Base-by-base conservation (phyloP, 2,888 invertebrate species). In the Pocota personata region DNA sequence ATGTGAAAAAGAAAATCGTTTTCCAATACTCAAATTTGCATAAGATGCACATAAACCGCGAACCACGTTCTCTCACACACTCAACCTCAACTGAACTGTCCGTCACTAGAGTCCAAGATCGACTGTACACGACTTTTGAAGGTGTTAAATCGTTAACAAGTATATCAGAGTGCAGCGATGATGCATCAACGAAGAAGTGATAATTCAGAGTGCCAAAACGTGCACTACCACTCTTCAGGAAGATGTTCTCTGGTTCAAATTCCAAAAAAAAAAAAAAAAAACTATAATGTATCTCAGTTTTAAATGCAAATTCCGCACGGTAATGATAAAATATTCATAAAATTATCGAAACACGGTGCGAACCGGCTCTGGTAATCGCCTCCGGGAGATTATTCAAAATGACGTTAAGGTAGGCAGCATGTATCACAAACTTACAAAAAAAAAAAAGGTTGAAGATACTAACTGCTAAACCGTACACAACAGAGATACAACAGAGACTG, bases 281-380 rank as follows among this genome's bases (percentile, higher is more conserved):
- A 30, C 16, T 7, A 40, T 16, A 24, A 27, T 40, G 24, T 71
- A 55, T 69, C 71, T 58, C 40, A 84, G 37, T 64, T 21, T 69
- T 2, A 55, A 84, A 75, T 84, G 84, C 69, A 84, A 79, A 84
- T 75, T 52, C 57, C 19, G 32, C 21, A 16, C 48, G 43, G 79
- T 40, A 71, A 32, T 48, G 12, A 75, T 69, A 37, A 75, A 46
- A 80, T 79, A 76, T 76, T 71, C 75, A 58, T 60, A 71, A 82
- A 86, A 52, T 75, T 76, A 86, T 86, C 60, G 66, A 76, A 76
- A 71, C 72, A 76, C 76, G 62, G 52, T 80, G 30, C 32, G 60
- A 86, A 86, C 86, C 86, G 80, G 86, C 86, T 86, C 40, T 30
- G 66, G 46, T 62, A 72, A 72, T 77, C 72, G 66, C 72, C 76